Evolutionary conservation across 2,113 vertebrate species (phyloP).

Genomic region (Anolis sagrei): DNA sequence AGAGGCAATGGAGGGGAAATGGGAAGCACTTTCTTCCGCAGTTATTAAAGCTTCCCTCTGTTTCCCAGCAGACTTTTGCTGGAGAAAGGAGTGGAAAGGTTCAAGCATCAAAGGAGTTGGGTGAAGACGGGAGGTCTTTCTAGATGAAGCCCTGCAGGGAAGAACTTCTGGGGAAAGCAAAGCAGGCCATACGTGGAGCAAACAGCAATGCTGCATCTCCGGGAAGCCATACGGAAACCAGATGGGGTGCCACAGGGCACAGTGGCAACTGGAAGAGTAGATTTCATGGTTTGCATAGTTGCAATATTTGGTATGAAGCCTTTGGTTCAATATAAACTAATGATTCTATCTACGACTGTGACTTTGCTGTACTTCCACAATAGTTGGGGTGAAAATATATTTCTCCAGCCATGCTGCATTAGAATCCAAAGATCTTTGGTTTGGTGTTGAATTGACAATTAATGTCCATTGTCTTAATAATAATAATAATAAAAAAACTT

Average conservation of each 20-base stretch:
- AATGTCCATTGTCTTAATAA: too few relatives aligned
- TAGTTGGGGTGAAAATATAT: too few relatives aligned
- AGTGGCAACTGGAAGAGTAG: neutral
- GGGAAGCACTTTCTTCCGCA: neutral
- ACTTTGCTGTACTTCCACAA: too few relatives aligned
- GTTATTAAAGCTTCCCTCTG: neutral
- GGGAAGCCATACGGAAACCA: neutral
- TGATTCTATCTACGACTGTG: too few relatives aligned
- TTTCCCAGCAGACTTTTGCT: constrained; percentile 6
- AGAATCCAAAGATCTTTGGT: too few relatives aligned
- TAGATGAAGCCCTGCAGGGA: accelerated
- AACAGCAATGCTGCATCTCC: neutral
- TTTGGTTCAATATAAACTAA: too few relatives aligned
- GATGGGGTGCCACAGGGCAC: neutral
- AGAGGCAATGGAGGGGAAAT: neutral
- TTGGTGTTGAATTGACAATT: too few relatives aligned
- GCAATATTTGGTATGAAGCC: neutral
- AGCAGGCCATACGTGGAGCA: too few relatives aligned
- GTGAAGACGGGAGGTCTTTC: neutral
- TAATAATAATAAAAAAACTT: too few relatives aligned
- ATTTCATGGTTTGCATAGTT: neutral
- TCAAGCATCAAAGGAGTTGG: accelerated
- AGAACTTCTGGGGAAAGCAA: accelerated
- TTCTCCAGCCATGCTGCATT: too few relatives aligned
- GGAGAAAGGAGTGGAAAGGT: too few relatives aligned